Base-by-base conservation (phyloP, 1,140 invertebrate genomes). In the Ips nitidus region DNA sequence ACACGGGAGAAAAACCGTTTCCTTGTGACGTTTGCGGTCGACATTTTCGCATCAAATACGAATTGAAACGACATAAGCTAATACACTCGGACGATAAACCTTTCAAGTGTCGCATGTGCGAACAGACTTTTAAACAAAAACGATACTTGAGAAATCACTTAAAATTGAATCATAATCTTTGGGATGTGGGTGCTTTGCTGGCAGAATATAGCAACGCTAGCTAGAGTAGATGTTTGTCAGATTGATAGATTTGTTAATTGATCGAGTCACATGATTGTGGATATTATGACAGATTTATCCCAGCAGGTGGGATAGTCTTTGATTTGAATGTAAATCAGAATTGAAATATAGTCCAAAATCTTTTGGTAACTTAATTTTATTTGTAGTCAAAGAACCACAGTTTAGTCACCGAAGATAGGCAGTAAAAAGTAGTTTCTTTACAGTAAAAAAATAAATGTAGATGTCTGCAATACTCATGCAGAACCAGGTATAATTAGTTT, bases 1-100 rank as follows among this genome's bases (percentile, higher is more conserved):
- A 92, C 77, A 88, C 87, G 0, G 86, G 86, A 3, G 88, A 90
- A 66, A 84, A 88, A 66, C 88, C 89, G 2, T 87, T 86, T 78
- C 79, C 79, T 2, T 91, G 90, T 76, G 81, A 82, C 3, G 76
- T 84, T 4, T 91, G 91, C 76, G 74, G 80, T 45, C 70, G 78
- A 63, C 69, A 77, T 73, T 81, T 82, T 74, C 71, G 81, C 38
- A 79, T 84, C 62, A 83, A 82, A 39, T 83, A 84, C 43, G 84
- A 84, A 41, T 79, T 85, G 79, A 84, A 84, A 63, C 81, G 83
- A 71, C 84, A 85, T 75, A 80, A 80, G 4, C 71, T 85, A 4
- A 76, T 84, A 3, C 84, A 85, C 69, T 83, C 80, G 1, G 83
- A 84, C 59, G 82, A 84, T 2, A 84, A 84, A 74, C 83, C 83